Evolutionary conservation across 2,113 vertebrate genomes (phyloP), one percentile per base, ranked within the genome.

Genomic region (Sterrhoptilus dennistouni): DNA sequence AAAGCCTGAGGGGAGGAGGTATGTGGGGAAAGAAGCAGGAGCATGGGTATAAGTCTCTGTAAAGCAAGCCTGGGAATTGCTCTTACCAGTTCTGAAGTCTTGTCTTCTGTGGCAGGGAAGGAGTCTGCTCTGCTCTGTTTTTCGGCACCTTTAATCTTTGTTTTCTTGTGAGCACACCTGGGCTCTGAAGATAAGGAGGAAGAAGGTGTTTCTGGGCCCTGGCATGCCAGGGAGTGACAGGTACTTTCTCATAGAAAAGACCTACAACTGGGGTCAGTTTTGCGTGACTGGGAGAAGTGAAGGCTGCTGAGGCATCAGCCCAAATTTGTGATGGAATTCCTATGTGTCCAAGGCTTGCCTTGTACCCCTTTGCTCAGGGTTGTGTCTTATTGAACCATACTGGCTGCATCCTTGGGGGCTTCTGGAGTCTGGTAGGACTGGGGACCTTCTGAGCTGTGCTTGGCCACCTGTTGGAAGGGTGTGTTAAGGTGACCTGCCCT

Each of bases 351-450:
- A 12, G 50, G 56, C 60, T 82, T 91, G 8, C 36, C 52, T 31
- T 28, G 42, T 1, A 3, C 9, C 11, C 38, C 47, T 33, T 40
- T 40, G 54, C 65, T 44, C 36, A 13, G 29, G 29, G 14, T 18
- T 5, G 1, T 3, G 0, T 31, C 36, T 61, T 85, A 42, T 9
- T 28, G 49, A 72, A 8, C 56, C 0, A 2, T 4, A 0, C 17
- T 12, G 21, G 8, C 40, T 40, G 45, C 8, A 18, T 61, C 54
- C 57, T 28, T 27, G n/a, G 70, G 31, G 44, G 10, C 40, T 49
- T 13, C 40, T 40, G 6, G 40, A 23, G 13, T 38, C 53, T 64
- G n/a, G 9, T 16, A 10, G 79, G 57, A 49, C 50, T 10, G 68
- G 31, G 42, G 19, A 42, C 56, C 24, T 54, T 15, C 61, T 36